Evolutionary conservation across 2,888 invertebrate species (phyloP), one percentile per base, ranked within the genome.

Genomic region (Drosophila melanocephala): DNA sequence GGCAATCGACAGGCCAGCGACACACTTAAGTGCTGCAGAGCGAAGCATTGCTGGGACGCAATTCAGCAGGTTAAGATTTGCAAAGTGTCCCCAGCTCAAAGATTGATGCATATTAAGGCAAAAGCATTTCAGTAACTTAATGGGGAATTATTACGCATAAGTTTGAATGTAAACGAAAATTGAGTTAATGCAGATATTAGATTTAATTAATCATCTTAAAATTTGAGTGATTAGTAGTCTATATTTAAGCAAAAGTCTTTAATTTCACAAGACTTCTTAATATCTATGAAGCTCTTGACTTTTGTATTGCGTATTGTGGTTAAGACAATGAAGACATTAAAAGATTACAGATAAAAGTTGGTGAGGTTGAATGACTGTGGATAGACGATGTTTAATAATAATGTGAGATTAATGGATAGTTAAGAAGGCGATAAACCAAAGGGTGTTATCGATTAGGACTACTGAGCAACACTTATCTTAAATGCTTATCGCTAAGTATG

Each of bases 1-100:
- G 50, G 44, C 47, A 50, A 65, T 65, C 67, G 57, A 76, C 62
- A 56, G 42, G 47, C 51, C 61, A 75, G 53, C 75, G 75, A 68
- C 81, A 77, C 65, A 80, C 60, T 79, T 76, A 68, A 65, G 53
- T 55, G 44, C 64, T 58, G 51, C 55, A 42, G 39, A 58, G 51
- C 30, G 5, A 47, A 16, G 26, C 28, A 35, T 5, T 28, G 35
- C 42, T 33, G 44, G 50, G 65, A 59, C 37, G 51, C 60, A 78
- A 63, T 73, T 60, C 63, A 50, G 51, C 56, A 47, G 47, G 56
- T 67, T 14, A 19, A 26, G 6, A 28, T 28, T 28, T 5, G 10
- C 53, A 19, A 32, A 53, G 26, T 32, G 32, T 32, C 3, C 19
- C 26, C 35, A 47, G 37, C 14, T 39, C 44, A 10, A 26, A 32